A percentile compares a stretch with the other conserved stretches of the same genome.
These are phyloP conservation scores for Leptestheria dahalacensis DNA, from an alignment of 1,140 invertebrate species.

Conservation along the genomic window DNA sequence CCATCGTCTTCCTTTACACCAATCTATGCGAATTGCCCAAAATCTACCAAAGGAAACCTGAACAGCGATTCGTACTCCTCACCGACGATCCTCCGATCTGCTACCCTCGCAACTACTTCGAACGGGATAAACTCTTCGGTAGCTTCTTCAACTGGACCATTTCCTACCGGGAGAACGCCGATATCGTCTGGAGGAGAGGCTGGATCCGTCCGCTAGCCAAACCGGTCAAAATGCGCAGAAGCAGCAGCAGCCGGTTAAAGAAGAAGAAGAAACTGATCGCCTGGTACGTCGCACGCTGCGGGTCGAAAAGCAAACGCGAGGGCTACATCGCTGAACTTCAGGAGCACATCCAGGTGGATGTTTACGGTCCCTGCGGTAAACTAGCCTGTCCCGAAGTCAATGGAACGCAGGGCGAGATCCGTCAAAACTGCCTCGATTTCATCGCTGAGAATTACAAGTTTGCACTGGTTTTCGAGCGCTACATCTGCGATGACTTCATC, in stretches of 20 bases:
- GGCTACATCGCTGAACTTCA: slow-evolving; percentile 12
- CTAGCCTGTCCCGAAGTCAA: slow-evolving; percentile 16
- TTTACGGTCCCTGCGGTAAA: slow-evolving; percentile 35
- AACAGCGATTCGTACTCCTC: slow-evolving; percentile 5
- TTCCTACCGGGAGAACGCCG: slow-evolving; percentile 30
- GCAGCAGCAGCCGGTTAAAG: background rate
- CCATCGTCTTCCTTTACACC: slow-evolving; percentile 5
- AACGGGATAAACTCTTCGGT: slow-evolving; percentile 4
- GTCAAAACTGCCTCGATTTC: slow-evolving; percentile 2
- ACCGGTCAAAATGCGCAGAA: background rate
- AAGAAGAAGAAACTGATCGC: slow-evolving; percentile 13
- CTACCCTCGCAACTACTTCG: slow-evolving; percentile 3
- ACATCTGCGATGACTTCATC: slow-evolving; percentile 5
- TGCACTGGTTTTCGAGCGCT: slow-evolving; percentile 3
- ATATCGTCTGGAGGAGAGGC: slow-evolving; percentile 19
- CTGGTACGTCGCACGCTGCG: slow-evolving; percentile 9
- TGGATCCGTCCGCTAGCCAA: background rate
- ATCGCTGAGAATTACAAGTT: slow-evolving; percentile 8
- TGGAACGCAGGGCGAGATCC: slow-evolving; percentile 1
- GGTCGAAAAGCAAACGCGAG: slow-evolving; percentile 9
- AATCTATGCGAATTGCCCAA: slow-evolving; percentile 7
- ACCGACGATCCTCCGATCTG: slow-evolving; percentile 6
- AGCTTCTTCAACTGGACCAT: slow-evolving; percentile 34
- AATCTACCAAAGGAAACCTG: background rate
- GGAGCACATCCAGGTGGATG: slow-evolving; percentile 34